Evolutionary conservation across 2,888 invertebrate species (phyloP).

Genomic region (Cataglyphis rosenhaueri): DNA sequence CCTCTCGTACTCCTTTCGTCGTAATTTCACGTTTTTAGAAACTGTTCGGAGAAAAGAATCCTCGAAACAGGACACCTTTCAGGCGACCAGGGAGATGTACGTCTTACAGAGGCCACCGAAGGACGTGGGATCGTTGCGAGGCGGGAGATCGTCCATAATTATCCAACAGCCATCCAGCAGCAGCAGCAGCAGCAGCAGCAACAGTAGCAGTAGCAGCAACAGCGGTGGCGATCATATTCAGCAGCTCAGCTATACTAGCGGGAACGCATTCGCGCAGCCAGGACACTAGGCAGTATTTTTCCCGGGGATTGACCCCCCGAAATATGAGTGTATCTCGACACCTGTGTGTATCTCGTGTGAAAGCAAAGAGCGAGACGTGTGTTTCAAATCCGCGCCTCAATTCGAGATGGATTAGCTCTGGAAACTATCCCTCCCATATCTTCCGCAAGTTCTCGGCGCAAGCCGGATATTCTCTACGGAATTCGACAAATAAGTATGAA

Average conservation of each 20-base stretch:
- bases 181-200: neutral
- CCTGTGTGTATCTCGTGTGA: conserved; percentile 18
- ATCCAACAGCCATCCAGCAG: conserved; percentile 62
- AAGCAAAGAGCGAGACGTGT: conserved; percentile 52
- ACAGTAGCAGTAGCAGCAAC: conserved; percentile 26
- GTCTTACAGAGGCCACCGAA: conserved; percentile 70
- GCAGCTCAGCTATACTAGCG: conserved; percentile 39
- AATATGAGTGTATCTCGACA: neutral
- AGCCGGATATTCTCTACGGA: neutral
- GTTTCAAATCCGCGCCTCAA: conserved; percentile 13
- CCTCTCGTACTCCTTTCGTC: conserved; percentile 63
- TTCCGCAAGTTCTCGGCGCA: neutral
- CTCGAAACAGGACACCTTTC: neutral
- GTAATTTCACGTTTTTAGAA: neutral
- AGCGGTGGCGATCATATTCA: conserved; percentile 46
- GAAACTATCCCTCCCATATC: neutral
- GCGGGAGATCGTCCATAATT: conserved; percentile 57
- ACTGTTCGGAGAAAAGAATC: neutral
- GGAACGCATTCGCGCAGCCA: conserved; percentile 44
- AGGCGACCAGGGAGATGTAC: conserved; percentile 33
- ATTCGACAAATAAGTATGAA: conserved; percentile 19
- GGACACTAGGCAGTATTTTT: conserved; percentile 10
- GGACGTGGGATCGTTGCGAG: conserved; percentile 64
- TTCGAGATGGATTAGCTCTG: conserved; percentile 7
- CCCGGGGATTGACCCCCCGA: neutral